These are phyloP conservation scores for Ochropleura leucogaster DNA, from an alignment of 2,888 invertebrate genomes.

Conservation along the genomic window DNA sequence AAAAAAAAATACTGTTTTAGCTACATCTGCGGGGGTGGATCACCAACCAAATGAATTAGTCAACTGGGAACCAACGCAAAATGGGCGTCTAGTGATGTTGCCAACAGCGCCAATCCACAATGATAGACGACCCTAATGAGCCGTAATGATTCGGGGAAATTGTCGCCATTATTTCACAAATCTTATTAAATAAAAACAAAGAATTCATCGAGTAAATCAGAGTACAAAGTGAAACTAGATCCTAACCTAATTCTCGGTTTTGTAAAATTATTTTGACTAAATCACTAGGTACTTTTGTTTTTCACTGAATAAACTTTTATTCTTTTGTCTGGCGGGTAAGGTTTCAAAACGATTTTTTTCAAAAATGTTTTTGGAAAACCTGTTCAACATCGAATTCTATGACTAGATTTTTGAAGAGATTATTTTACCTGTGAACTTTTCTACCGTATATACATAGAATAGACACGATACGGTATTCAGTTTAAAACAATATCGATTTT, in stretches of 20 bases:
- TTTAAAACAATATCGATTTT: not conserved
- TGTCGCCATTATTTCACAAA: slow-evolving; percentile 27
- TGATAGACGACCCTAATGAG: slow-evolving; percentile 36
- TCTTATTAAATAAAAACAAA: slow-evolving; percentile 22
- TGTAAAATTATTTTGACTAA: slow-evolving; percentile 13
- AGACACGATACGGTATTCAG: not conserved
- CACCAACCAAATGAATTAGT: slow-evolving; percentile 24
- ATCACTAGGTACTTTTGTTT: slow-evolving; percentile 30
- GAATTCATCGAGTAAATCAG: slow-evolving; percentile 9
- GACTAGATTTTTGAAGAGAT: not conserved
- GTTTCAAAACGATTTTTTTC: slow-evolving; percentile 3
- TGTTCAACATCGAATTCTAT: not conserved
- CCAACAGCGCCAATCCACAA: slow-evolving; percentile 11
- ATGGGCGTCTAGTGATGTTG: slow-evolving; percentile 14
- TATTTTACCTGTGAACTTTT: not conserved
- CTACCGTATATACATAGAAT: too few species aligned
- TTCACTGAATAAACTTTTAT: not conserved
- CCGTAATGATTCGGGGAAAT: slow-evolving; percentile 25
- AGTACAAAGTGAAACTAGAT: slow-evolving; percentile 37
- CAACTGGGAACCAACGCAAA: slow-evolving; percentile 16
- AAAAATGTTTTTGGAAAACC: slow-evolving; percentile 7
- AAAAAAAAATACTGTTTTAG: not conserved
- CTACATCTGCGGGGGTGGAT: not conserved
- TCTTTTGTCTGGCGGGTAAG: slow-evolving; percentile 9
- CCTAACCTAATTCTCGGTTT: not conserved